Evolutionary conservation across 2,888 invertebrate species (phyloP), one percentile per base, ranked within the genome.

Genomic region (Trissonchulus sp.): DNA sequence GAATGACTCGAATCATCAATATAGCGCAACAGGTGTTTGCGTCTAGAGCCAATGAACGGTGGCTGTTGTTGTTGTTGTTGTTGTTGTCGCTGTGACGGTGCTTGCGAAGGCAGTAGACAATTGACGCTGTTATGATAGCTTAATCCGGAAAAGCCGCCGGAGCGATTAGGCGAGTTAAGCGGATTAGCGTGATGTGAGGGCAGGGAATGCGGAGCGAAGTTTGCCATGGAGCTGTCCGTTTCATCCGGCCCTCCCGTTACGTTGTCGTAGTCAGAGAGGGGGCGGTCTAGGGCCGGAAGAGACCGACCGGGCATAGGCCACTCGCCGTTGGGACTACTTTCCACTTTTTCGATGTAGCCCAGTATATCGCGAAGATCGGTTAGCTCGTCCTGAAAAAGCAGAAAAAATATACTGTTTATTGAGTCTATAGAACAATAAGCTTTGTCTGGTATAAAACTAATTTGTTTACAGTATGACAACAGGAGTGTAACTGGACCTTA

Each of bases 231-330:
- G 48, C 48, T 23, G 48, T 48, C 48, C 23, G 48, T 8, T 15
- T 23, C 8, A 8, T 48, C 8, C 23, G 8, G 8, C 8, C 48
- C 48, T 23, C 8, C 8, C 8, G 8, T 8, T 8, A 48, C 23
- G 48, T 48, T 48, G 48, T 48, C 48, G 48, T 48, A 48, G 48
- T 48, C 48, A 48, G 48, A 48, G 48, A 48, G 48, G 48, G 48
- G 48, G 8, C 48, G 48, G 23, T 48, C 48, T 23, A 48, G 48
- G 48, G 48, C 8, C 48, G 8, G 48, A 23, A 48, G 8, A 23
- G 8, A 15, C 23, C 48, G 48, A 48, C 48, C 48, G 23, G 48
- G 48, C 8, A 23, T 8, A 15, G 48, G 48, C 8, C 8, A 8
- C 8, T 48, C 48, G 23, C 48, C 48, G 48, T 8, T 15, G 8